Evolutionary conservation across 1,140 invertebrate genomes (phyloP).

Genomic region (Plectrocnemia conspersa): DNA sequence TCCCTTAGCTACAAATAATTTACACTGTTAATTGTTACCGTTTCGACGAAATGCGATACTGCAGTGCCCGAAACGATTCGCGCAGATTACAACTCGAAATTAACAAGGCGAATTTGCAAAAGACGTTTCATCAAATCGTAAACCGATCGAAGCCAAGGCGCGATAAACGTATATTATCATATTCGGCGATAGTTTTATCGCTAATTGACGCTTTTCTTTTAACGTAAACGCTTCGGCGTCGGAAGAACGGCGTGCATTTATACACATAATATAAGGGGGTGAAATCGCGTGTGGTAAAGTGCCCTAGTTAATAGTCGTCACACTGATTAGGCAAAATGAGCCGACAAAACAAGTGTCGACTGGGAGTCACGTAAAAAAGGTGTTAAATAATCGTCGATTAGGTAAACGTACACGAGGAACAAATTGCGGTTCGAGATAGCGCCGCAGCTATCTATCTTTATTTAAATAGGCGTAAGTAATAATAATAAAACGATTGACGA

Average conservation of each 20-base stretch:
- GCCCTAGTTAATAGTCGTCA: conserved; percentile 16
- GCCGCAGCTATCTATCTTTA: no score
- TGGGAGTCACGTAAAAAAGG: conserved; percentile 14
- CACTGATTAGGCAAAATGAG: conserved; percentile 19
- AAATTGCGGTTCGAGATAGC: conserved; percentile 6
- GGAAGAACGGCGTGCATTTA: not conserved
- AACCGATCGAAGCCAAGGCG: no score
- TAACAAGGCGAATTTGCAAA: not conserved
- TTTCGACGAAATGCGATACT: conserved; percentile 20
- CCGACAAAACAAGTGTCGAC: conserved; percentile 17
- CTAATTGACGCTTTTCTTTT: no score
- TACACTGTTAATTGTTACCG: conserved; percentile 28
- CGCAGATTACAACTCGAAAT: not conserved
- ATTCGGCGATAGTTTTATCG: no score
- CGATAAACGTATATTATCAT: no score
- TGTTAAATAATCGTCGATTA: conserved; percentile 20
- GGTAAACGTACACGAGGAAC: conserved; percentile 3
- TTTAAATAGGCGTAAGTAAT: no score
- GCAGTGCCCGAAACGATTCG: conserved; percentile 4
- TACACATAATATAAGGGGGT: not conserved
- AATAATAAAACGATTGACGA: not conserved
- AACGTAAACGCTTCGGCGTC: not conserved
- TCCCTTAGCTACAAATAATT: conserved; percentile 23
- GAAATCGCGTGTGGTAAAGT: conserved; percentile 14
- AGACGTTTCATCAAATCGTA: no score